phyloP scores from a whole-genome alignment of 1,140 invertebrate genomes.

The Triops longicaudatus region DNA sequence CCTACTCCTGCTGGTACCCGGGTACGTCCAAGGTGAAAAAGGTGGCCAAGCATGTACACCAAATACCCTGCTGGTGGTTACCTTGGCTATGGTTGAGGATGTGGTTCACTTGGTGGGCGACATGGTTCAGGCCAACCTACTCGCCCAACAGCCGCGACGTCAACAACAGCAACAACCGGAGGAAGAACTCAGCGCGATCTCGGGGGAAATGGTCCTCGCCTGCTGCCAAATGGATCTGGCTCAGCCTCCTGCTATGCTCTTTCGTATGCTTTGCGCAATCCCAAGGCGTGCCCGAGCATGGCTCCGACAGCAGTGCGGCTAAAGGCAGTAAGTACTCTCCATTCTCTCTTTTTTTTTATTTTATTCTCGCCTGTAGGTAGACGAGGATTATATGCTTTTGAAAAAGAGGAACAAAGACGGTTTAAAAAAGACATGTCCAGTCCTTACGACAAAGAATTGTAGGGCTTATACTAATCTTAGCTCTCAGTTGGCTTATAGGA shows the following conservation, averaged over 20 bases:
- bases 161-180: not conserved
- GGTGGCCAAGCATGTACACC: not conserved
- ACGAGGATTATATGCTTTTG: not conserved
- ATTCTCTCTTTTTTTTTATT: not conserved
- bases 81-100: not conserved
- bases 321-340: not conserved
- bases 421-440: too few species aligned
- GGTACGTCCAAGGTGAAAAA: not conserved
- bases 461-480: too few species aligned
- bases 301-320: not conserved
- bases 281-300: not conserved
- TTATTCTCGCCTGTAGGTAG: not conserved
- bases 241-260: not conserved
- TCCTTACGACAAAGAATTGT: too few species aligned
- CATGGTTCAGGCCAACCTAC: not conserved
- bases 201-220: not conserved
- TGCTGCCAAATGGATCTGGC: slow-evolving; percentile 14
- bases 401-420: not conserved
- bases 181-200: not conserved
- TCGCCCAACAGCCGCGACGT: too few species aligned
- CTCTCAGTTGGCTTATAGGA: too few species aligned
- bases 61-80: not conserved
- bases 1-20: not conserved
- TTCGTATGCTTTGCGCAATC: not conserved
- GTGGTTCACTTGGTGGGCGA: slow-evolving; percentile 10